phyloP scores from a whole-genome alignment of 30 jellyfish, hydroid and myxozoan species.

The Cassiopea andromeda region DNA sequence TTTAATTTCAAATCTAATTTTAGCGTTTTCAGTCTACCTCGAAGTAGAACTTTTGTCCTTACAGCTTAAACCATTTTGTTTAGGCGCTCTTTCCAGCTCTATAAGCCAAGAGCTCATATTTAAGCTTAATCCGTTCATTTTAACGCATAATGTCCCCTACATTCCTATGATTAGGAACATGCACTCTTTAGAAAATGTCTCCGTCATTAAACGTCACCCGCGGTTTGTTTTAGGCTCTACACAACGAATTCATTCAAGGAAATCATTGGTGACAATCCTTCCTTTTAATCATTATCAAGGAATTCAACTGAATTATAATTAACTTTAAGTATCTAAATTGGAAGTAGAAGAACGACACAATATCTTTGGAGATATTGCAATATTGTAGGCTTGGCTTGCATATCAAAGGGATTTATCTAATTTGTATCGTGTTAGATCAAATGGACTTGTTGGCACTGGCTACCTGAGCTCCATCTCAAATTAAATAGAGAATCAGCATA shows the following conservation, averaged over 20 bases:
- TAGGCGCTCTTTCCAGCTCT: slow-evolving; percentile 29
- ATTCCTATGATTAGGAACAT: slow-evolving; percentile 18
- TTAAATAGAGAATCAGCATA: too few relatives aligned
- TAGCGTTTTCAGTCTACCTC: slow-evolving; percentile 6
- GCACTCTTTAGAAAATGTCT: background rate
- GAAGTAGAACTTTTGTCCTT: slow-evolving; percentile 18
- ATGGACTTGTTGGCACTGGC: background rate
- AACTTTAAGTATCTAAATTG: background rate
- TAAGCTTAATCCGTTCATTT: background rate
- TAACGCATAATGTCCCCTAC: background rate
- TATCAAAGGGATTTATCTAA: background rate
- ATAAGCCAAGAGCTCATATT: slow-evolving; percentile 5
- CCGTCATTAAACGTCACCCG: slow-evolving; percentile 2
- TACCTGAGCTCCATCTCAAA: background rate
- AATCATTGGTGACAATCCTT: background rate
- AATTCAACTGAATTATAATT: background rate
- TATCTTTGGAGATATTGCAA: background rate
- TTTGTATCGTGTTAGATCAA: background rate
- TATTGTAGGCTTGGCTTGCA: background rate
- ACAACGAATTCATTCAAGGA: background rate
- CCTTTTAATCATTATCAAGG: background rate
- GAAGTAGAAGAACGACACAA: background rate
- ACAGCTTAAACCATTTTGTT: slow-evolving; percentile 21
- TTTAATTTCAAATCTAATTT: slow-evolving; percentile 20
- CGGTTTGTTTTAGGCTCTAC: background rate